phyloP scores from a whole-genome alignment of 2,888 invertebrate species.

The Tachystola acroxantha region DNA sequence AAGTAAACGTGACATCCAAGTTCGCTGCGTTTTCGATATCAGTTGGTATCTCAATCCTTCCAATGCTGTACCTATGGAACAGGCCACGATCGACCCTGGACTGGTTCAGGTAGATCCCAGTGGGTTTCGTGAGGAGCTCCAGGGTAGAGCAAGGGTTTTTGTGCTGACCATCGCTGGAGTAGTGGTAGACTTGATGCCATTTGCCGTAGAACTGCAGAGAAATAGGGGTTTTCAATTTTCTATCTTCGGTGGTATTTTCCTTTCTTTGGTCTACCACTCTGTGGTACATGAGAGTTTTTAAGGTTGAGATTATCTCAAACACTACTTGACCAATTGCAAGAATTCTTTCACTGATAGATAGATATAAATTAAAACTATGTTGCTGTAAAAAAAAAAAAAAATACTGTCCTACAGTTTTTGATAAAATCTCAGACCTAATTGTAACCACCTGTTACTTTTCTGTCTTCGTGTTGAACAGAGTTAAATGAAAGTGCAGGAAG shows the following conservation, averaged over 20 bases:
- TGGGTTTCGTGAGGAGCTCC: conserved; percentile 34
- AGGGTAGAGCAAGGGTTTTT: conserved; percentile 53
- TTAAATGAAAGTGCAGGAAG: too few species aligned
- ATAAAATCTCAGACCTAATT: not conserved
- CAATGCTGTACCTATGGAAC: conserved; percentile 53
- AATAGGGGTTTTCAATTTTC: too few species aligned
- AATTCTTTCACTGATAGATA: too few species aligned
- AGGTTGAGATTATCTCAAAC: too few species aligned
- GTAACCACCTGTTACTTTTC: too few species aligned
- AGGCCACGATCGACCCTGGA: conserved; percentile 53
- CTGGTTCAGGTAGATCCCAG: conserved; percentile 48
- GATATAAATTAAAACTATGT: too few species aligned
- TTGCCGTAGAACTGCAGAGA: conserved; percentile 55
- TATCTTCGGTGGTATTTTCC: too few species aligned
- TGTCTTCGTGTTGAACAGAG: too few species aligned
- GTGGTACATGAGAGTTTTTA: too few species aligned
- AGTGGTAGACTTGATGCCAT: conserved; percentile 59
- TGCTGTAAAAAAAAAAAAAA: too few species aligned
- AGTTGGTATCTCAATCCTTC: conserved; percentile 33
- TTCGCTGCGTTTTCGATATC: conserved; percentile 35
- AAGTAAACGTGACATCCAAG: conserved; percentile 42
- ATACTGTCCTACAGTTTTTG: not conserved
- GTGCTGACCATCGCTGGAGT: conserved; percentile 48
- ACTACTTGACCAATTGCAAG: too few species aligned
- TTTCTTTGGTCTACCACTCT: too few species aligned